phyloP scores from a whole-genome alignment of 2,797 vertebrate species.

The Enteromius mattozi region DNA sequence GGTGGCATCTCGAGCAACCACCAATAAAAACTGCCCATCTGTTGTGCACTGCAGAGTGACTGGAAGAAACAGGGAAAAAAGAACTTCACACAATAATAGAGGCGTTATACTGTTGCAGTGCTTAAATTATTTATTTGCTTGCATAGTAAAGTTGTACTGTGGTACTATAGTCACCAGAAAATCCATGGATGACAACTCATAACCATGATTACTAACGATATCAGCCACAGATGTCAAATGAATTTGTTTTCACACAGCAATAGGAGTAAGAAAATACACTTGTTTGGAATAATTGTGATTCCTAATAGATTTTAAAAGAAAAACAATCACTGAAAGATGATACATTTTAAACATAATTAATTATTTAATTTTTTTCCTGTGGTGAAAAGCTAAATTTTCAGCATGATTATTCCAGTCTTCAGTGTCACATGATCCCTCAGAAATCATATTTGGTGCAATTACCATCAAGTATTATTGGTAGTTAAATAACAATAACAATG shows the following conservation, averaged over 20 bases:
- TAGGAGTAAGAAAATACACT: not conserved
- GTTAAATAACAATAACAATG: too few species aligned
- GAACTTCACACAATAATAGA: not conserved
- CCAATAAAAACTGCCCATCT: constrained; percentile 80
- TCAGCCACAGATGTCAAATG: not conserved
- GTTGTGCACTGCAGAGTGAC: constrained; percentile 80
- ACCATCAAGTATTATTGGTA: too few species aligned
- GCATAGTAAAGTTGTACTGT: not conserved
- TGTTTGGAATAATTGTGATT: not conserved
- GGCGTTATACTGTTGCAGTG: not conserved
- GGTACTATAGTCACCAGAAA: not conserved
- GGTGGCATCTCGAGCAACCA: constrained; percentile 74
- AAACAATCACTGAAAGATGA: not conserved
- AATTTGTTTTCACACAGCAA: not conserved
- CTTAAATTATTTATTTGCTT: not conserved
- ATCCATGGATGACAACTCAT: not conserved
- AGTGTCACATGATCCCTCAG: too few species aligned
- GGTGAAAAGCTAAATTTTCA: not conserved
- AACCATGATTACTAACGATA: not conserved
- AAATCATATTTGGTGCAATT: too few species aligned
- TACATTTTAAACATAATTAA: not conserved
- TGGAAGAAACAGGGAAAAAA: constrained; percentile 46
- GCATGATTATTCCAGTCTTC: too few species aligned
- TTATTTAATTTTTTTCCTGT: not conserved
- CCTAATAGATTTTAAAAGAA: not conserved